A percentile compares a stretch with the other conserved stretches of the same genome.
Evolutionary conservation across 53 echinoderm and acorn worm species (phyloP).

Genomic region (Antedon mediterranea): DNA sequence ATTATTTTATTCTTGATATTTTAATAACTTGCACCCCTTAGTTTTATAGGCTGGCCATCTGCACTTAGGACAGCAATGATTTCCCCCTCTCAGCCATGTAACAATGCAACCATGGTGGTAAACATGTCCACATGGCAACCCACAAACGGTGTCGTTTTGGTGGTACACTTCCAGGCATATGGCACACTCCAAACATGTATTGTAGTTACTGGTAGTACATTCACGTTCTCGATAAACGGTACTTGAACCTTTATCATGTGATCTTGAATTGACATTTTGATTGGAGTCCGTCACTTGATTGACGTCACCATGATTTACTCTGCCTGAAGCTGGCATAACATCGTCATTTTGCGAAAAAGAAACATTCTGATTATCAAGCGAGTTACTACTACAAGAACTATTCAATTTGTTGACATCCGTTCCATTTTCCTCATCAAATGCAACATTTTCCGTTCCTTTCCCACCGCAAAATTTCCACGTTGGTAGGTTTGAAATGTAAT

Average conservation of each 20-base stretch:
- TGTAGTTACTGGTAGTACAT: not conserved
- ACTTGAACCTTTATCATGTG: not conserved
- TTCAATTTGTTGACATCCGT: not conserved
- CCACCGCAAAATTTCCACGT: slow-evolving; percentile 53
- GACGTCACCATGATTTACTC: too few species aligned
- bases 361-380: too few species aligned
- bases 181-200: slow-evolving; percentile 40
- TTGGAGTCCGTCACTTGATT: too few species aligned
- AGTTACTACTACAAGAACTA: too few species aligned
- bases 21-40: slow-evolving; percentile 51
- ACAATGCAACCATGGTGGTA: slow-evolving; percentile 64
- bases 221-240: not conserved
- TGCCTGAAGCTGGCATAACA: too few species aligned
- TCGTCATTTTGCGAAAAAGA: too few species aligned
- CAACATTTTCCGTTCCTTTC: not conserved
- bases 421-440: not conserved
- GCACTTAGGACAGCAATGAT: slow-evolving; percentile 80
- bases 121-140: slow-evolving; percentile 84
- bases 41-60: slow-evolving; percentile 91
- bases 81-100: slow-evolving; percentile 46
- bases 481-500: slow-evolving; percentile 64
- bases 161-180: slow-evolving; percentile 70
- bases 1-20: slow-evolving; percentile 72
- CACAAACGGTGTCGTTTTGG: slow-evolving; percentile 42
- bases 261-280: not conserved